Base-by-base conservation (phyloP, 2,113 vertebrate species). In the Chloroceryle aenea region DNA sequence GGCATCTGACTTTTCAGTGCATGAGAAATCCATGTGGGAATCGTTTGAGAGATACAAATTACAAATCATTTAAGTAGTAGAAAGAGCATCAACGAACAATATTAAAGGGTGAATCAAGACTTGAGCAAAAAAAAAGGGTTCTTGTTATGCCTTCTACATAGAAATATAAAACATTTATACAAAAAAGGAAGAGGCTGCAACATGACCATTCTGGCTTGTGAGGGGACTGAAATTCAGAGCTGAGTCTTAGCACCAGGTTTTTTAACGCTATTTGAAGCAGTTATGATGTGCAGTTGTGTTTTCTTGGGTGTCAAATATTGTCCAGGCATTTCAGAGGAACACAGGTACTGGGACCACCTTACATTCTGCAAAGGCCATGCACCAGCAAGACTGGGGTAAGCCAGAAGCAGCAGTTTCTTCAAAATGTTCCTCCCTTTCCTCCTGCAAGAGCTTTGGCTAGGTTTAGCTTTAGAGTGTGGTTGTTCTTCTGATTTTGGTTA, bases 21-120 rank as follows among this genome's bases (percentile, higher is more conserved):
- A 95, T 92, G 88, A 96, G 97, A 97, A 96, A 97, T 88, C 89
- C 96, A 98, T 96, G 75, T 80, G 93, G 85, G 93, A 97, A 98
- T 80, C 9, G 52, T 95, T 94, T 87, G 84, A 94, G 91, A 93
- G 76, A 93, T 91, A 96, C 83, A 97, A 97, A 96, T 96, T 95
- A 96, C 81, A 85, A 96, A 88, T 81, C 68, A 77, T 72, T 66
- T 95, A 83, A 84, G 85, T 22, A 53, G 72, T 14, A 90, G 79
- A 90, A 95, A 81, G 83, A 77, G 64, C 7, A 3, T 45, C 81
- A 93, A 66, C 30, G 90, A 91, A 85, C 80, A 87, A 50, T 71
- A 87, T 82, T 89, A 95, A 93, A 82, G 83, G 42, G 50, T 86
- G 79, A 93, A 89, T 90, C 66, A 88, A 94, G 82, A 86, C 62